Conservation (phyloP, 2,888 invertebrate genomes). For the Philopedon plagiatum region DNA sequence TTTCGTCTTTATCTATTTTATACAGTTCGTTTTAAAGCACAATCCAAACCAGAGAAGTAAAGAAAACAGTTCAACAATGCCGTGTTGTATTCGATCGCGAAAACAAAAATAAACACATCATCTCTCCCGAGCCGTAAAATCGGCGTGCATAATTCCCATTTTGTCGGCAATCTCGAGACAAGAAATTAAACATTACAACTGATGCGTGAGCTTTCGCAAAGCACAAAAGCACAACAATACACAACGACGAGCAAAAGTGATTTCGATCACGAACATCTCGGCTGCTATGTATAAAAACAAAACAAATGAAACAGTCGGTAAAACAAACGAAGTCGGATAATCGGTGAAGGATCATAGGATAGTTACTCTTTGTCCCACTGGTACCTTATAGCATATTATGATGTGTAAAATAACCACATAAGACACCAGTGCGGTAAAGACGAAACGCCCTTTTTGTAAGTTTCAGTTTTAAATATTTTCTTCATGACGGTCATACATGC, state of each 20-base stretch:
- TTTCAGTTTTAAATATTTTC: too few species aligned
- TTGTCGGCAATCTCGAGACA: constrained; percentile 41
- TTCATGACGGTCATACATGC: too few species aligned
- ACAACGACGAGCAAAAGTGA: constrained; percentile 33
- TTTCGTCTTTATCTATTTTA: too few species aligned
- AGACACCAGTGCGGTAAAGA: too few species aligned
- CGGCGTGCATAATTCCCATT: constrained; percentile 45
- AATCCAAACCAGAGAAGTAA: constrained; percentile 1
- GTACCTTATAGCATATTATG: too few species aligned
- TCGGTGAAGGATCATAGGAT: too few species aligned
- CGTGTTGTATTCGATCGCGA: constrained; percentile 12
- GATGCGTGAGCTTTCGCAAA: constrained; percentile 26
- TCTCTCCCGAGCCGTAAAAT: constrained; percentile 42
- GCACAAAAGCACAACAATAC: constrained; percentile 37
- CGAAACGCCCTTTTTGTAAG: too few species aligned
- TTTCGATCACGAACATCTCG: constrained; percentile 44
- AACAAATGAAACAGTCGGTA: constrained; percentile 2
- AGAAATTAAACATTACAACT: constrained; percentile 36
- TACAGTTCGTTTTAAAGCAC: neutral
- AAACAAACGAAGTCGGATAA: constrained; percentile 2
- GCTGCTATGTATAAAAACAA: constrained; percentile 12
- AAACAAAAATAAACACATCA: constrained; percentile 47
- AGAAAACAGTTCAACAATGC: constrained; percentile 14
- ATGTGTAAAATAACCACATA: too few species aligned
- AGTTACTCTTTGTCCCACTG: too few species aligned